Evolutionary conservation across 2,797 vertebrate genomes (phyloP).

Genomic region (Chaenodraco wilsoni): DNA sequence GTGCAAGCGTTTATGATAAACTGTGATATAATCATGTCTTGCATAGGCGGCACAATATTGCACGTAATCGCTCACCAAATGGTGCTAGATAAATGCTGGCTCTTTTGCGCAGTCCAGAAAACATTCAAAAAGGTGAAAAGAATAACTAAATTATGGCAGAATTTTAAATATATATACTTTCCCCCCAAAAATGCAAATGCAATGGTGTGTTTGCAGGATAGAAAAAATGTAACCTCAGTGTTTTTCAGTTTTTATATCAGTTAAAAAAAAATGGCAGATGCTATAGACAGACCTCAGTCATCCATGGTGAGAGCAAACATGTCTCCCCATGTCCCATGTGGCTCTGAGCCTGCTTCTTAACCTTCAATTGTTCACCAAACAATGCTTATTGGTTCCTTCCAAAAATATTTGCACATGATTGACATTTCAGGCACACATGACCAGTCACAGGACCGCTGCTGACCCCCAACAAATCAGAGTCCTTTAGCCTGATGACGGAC

Average conservation of each 20-base stretch:
- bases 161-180: conserved; percentile 1
- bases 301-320: conserved; percentile 58
- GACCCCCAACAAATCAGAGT: conserved; percentile 53
- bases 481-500: conserved; percentile 38
- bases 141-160: conserved; percentile 9
- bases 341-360: conserved; percentile 59
- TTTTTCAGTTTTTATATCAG: conserved; percentile 30
- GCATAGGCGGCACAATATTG: conserved; percentile 41
- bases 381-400: conserved; percentile 76
- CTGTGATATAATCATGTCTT: conserved; percentile 47
- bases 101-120: conserved; percentile 10
- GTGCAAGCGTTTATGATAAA: conserved; percentile 49
- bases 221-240: conserved; percentile 30
- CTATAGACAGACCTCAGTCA: conserved; percentile 48
- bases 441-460: conserved; percentile 73
- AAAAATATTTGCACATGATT: conserved; percentile 82
- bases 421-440: conserved; percentile 79
- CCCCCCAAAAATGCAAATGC: background rate
- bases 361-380: conserved; percentile 70
- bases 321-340: conserved; percentile 53
- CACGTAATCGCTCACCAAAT: conserved; percentile 55
- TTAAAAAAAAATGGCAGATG: conserved; percentile 41
- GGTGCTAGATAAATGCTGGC: conserved; percentile 30
- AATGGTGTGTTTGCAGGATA: conserved; percentile 2
- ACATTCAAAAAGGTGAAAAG: conserved; percentile 23